Base-by-base conservation (phyloP, 2,797 vertebrate species). In the Eutrigla gurnardus region DNA sequence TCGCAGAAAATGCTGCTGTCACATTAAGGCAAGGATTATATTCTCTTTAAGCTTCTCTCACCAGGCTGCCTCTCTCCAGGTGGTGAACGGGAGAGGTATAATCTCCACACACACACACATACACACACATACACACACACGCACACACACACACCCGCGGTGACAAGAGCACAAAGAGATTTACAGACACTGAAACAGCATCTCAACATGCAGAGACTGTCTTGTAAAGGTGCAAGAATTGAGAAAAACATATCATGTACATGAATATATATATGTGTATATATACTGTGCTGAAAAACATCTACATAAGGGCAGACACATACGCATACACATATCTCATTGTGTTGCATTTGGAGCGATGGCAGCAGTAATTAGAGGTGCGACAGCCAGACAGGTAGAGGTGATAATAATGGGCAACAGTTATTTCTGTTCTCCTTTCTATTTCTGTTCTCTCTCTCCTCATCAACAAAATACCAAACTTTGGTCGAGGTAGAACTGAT, bases 1-100 rank as follows among this genome's bases (percentile, higher is more conserved):
- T 85, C 63, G 64, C 70, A 65, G 88, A 89, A 88, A 91, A 92
- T 86, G 90, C 86, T 78, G 88, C 89, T 89, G 89, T 91, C 92
- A 92, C 84, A 92, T 93, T 93, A 93, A 78, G 82, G 87, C 83
- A 50, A 58, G 90, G 91, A 93, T 93, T 93, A 92, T 88, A 91
- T 87, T 88, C 75, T 86, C 73, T 76, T 76, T 89, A 92, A 93
- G 86, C 91, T 90, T 73, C 80, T 86, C 86, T 86, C 86, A 82
- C 74, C 75, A 84, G 87, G 86, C 85, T 79, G 83, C 78, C 65
- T 89, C 87, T 87, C 87, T 81, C 86, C 81, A 90, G 89, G 89
- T 91, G 90, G 90, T 88, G 90, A 91, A 87, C 88, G 75, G 81
- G 70, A 86, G 82, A 84, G 63, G 74, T 85, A 83, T 92, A 91